These are phyloP conservation scores for Apaloderma vittatum DNA, from an alignment of 2,113 vertebrate genomes.

Conservation along the genomic window DNA sequence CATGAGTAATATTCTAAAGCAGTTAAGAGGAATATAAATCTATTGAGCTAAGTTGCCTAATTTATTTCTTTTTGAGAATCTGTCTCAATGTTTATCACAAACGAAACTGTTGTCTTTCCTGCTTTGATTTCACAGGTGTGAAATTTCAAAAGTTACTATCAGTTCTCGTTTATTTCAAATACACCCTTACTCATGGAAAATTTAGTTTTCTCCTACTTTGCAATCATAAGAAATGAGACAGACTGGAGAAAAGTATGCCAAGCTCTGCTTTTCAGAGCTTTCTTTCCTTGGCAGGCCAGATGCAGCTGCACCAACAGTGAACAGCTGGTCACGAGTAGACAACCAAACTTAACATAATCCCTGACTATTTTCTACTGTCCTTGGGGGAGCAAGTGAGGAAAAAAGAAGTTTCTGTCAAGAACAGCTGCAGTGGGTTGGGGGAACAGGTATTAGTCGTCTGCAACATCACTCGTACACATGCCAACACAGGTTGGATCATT, in stretches of 20 bases:
- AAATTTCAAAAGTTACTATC: constrained; percentile 34
- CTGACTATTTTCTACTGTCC: neutral
- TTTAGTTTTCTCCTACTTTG: neutral
- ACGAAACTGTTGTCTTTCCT: constrained; percentile 45
- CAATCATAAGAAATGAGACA: neutral
- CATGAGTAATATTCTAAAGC: neutral
- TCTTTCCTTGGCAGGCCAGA: neutral
- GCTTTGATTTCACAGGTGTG: constrained; percentile 47
- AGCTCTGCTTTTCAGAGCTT: neutral
- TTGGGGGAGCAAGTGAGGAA: neutral
- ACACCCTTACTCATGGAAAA: neutral
- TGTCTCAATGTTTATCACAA: neutral
- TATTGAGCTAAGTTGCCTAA: neutral
- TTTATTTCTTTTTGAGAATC: constrained; percentile 51
- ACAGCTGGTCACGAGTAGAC: neutral
- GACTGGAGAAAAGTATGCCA: neutral
- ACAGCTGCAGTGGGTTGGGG: neutral
- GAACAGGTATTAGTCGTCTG: neutral
- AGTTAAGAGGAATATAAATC: constrained; percentile 5
- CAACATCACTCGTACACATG: neutral
- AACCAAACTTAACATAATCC: neutral
- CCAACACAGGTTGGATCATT: neutral
- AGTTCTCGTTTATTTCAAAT: constrained; percentile 34
- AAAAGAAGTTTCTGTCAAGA: neutral
- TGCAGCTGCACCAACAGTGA: neutral